Conservation (phyloP, 2,888 invertebrate genomes). For the Agriopis aurantiaria region DNA sequence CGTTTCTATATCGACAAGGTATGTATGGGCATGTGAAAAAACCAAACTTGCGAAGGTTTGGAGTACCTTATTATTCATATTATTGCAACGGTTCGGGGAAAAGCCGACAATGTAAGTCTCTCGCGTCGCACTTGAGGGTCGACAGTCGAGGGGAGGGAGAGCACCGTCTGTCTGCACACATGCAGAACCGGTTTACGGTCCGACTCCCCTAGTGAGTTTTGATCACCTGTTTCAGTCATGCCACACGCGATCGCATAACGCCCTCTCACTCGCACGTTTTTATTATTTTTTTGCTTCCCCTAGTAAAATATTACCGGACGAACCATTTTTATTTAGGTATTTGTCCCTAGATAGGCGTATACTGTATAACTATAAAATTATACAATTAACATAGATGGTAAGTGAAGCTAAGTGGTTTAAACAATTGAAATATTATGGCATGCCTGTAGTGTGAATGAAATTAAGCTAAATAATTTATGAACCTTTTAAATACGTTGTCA, state of each 20-base stretch:
- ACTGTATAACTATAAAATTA: constrained; percentile 25
- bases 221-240: constrained; percentile 71
- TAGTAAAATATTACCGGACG: constrained; percentile 81
- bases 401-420: constrained; percentile 52
- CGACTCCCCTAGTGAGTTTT: constrained; percentile 79
- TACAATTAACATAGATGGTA: constrained; percentile 64
- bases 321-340: constrained; percentile 77
- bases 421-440: constrained; percentile 54
- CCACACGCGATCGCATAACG: constrained; percentile 77
- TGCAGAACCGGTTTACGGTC: constrained; percentile 84
- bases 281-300: constrained; percentile 84
- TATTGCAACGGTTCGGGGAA: constrained; percentile 79
- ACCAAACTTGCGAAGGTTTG: constrained; percentile 21
- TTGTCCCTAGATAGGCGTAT: constrained; percentile 68
- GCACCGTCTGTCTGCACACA: constrained; percentile 81
- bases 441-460: constrained; percentile 54
- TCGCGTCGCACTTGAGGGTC: constrained; percentile 77
- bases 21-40: constrained; percentile 10
- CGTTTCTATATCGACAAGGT: constrained; percentile 4
- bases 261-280: constrained; percentile 79
- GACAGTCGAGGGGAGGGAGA: constrained; percentile 78
- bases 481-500: too few species aligned
- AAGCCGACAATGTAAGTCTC: constrained; percentile 79
- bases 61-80: constrained; percentile 65
- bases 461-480: too few species aligned